phyloP scores from a whole-genome alignment of 1,140 invertebrate genomes.

The Anoplolepis gracilipes region DNA sequence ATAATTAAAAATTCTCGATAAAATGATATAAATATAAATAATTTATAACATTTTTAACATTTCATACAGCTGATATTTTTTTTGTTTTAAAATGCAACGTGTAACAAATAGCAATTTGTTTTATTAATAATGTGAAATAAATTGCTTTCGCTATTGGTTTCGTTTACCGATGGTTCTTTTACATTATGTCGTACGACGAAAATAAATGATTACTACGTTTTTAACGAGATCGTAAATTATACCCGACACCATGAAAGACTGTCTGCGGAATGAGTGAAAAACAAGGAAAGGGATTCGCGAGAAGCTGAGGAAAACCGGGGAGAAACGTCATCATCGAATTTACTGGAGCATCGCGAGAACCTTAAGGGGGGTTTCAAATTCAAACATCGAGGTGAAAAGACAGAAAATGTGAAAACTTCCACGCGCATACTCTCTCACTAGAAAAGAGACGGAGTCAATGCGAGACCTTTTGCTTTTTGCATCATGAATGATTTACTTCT shows the following conservation, averaged over 20 bases:
- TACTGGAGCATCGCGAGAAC: slow-evolving; percentile 46
- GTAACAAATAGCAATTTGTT: slow-evolving; percentile 18
- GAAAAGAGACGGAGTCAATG: slow-evolving; percentile 28
- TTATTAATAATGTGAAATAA: slow-evolving; percentile 27
- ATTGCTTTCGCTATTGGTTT: slow-evolving; percentile 1
- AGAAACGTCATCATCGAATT: slow-evolving; percentile 46
- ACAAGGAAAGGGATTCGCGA: slow-evolving; percentile 29
- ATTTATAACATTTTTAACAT: background rate
- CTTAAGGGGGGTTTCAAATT: slow-evolving; percentile 38
- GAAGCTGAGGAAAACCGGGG: background rate
- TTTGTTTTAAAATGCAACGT: background rate
- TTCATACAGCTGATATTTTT: background rate
- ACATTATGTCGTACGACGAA: slow-evolving; percentile 52
- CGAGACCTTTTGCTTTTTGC: slow-evolving; percentile 18
- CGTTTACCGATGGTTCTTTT: slow-evolving; percentile 45
- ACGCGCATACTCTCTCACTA: slow-evolving; percentile 5
- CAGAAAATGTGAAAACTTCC: slow-evolving; percentile 48
- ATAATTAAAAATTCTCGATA: background rate
- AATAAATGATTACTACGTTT: slow-evolving; percentile 72
- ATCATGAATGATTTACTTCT: slow-evolving; percentile 52
- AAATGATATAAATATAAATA: slow-evolving; percentile 10
- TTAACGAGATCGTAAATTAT: slow-evolving; percentile 74
- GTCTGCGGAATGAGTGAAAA: slow-evolving; percentile 56
- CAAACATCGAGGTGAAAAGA: slow-evolving; percentile 53
- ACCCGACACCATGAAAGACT: slow-evolving; percentile 47